Evolutionary conservation across 2,888 invertebrate genomes (phyloP).

Genomic region (Idaea aversata): DNA sequence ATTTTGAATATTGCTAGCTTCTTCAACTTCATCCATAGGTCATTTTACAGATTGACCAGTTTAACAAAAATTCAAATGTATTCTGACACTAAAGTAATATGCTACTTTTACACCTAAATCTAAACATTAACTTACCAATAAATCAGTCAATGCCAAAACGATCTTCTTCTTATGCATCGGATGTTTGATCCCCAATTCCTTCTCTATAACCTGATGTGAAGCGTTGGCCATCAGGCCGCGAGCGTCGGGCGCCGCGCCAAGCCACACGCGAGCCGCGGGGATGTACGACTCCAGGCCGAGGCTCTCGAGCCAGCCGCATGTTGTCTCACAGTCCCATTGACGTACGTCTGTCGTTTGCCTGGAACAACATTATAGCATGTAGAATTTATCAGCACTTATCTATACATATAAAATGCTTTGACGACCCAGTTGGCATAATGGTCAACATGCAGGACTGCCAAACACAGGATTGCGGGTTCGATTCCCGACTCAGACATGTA

Average conservation of each 20-base stretch:
- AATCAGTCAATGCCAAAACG: conserved; percentile 84
- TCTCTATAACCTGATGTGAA: conserved; percentile 91
- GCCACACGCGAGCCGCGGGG: conserved; percentile 90
- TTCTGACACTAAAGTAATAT: too few relatives aligned
- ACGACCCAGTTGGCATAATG: too few relatives aligned
- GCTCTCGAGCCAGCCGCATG: conserved; percentile 90
- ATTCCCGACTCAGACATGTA: too few relatives aligned
- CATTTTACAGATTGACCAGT: too few relatives aligned
- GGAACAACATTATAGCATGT: background rate
- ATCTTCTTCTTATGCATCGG: conserved; percentile 96
- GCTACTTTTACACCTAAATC: background rate
- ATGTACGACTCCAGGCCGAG: conserved; percentile 89
- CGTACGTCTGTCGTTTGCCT: conserved; percentile 87
- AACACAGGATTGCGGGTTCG: too few relatives aligned
- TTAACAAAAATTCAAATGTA: too few relatives aligned
- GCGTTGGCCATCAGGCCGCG: conserved; percentile 84
- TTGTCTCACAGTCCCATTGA: conserved; percentile 89
- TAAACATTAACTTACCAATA: conserved; percentile 59
- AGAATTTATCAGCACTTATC: background rate
- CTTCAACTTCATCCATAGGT: too few relatives aligned
- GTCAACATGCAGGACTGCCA: too few relatives aligned
- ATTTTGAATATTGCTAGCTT: too few relatives aligned
- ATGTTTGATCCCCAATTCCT: conserved; percentile 91
- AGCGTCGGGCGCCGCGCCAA: conserved; percentile 87
- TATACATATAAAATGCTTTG: background rate